These are phyloP conservation scores for Caenorhabditis becei DNA, from an alignment of 2,888 invertebrate genomes.

Conservation along the genomic window DNA sequence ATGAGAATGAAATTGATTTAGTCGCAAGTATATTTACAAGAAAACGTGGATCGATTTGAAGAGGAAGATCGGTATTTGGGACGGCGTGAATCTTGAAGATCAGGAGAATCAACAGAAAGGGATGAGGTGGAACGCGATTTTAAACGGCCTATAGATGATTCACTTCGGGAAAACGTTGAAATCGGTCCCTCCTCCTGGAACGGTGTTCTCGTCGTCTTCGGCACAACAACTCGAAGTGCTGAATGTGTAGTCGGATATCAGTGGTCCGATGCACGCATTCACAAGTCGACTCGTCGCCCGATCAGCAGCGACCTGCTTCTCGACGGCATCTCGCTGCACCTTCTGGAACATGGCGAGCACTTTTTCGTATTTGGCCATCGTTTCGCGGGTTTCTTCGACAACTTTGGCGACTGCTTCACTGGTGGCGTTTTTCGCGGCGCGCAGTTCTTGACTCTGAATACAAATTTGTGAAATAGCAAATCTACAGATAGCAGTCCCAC, in stretches of 20 bases:
- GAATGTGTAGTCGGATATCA: constrained; percentile 42
- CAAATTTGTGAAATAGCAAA: background rate
- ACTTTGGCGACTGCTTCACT: constrained; percentile 19
- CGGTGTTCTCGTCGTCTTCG: constrained; percentile 18
- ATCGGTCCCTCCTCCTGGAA: background rate
- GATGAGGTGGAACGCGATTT: no score
- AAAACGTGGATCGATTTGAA: background rate
- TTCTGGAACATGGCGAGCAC: constrained; percentile 13
- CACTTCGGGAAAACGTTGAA: constrained; percentile 32
- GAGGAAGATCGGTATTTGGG: no score
- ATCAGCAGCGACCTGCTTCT: constrained; percentile 21
- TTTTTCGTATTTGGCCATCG: constrained; percentile 6
- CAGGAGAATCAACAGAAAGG: no score
- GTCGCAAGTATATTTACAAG: no score
- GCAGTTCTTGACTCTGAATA: constrained; percentile 34
- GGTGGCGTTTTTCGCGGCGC: constrained; percentile 22
- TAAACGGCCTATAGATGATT: no score
- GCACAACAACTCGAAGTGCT: constrained; percentile 16
- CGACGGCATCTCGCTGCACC: background rate
- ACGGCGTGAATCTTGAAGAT: no score
- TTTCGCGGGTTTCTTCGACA: background rate
- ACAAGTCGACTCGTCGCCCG: constrained; percentile 16
- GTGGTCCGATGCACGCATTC: constrained; percentile 8
- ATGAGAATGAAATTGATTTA: constrained; percentile 11
- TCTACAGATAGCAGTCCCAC: background rate